Evolutionary conservation across 2,797 vertebrate genomes (phyloP).

Genomic region (Pseudotriccus pelzelni): DNA sequence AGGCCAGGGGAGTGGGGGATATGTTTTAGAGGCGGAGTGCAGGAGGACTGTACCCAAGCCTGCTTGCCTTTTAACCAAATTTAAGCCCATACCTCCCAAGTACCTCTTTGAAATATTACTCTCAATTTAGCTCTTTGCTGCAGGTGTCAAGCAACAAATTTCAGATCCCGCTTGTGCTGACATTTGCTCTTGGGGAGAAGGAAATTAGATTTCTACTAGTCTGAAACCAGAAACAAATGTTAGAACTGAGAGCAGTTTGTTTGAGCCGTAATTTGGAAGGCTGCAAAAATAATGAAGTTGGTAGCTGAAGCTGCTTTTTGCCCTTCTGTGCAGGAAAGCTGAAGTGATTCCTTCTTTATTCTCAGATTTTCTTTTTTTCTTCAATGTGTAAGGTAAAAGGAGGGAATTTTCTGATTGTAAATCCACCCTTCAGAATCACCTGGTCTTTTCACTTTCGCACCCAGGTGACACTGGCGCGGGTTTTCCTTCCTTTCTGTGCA

Average conservation of each 20-base stretch:
- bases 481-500: not conserved
- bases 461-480: too few relatives aligned
- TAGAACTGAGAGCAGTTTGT: constrained; percentile 71
- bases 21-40: not conserved
- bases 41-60: not conserved
- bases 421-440: not conserved
- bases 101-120: constrained; percentile 71
- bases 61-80: constrained; percentile 63
- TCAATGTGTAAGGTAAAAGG: not conserved
- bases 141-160: constrained; percentile 70
- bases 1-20: not conserved
- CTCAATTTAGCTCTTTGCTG: constrained; percentile 68
- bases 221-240: constrained; percentile 75
- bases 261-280: constrained; percentile 56
- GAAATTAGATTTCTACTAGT: constrained; percentile 74
- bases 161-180: constrained; percentile 66
- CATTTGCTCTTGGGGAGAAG: constrained; percentile 70
- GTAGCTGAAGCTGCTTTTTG: constrained; percentile 39
- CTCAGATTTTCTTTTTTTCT: not conserved
- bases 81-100: constrained; percentile 32
- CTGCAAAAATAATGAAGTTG: constrained; percentile 43
- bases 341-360: constrained; percentile 10
- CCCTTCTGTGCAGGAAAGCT: not conserved
- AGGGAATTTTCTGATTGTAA: not conserved
- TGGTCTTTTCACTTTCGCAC: accelerated